Evolutionary conservation across 2,888 invertebrate species (phyloP).

Genomic region (Gnatocerus cornutus): DNA sequence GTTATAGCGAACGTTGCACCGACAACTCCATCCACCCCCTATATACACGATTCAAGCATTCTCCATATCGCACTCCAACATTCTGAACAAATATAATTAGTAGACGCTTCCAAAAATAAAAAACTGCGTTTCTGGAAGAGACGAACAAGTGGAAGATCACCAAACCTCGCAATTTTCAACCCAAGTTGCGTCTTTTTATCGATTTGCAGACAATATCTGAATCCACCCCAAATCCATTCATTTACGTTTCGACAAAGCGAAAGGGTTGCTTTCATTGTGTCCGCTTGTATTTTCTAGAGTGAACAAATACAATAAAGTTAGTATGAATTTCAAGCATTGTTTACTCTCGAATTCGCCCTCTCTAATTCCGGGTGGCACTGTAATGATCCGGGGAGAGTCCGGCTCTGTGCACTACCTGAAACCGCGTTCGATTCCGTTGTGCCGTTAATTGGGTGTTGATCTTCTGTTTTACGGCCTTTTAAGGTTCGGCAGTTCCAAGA

Average conservation of each 20-base stretch:
- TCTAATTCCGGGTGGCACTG: not conserved
- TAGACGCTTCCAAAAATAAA: conserved; percentile 50
- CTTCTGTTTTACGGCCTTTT: conserved; percentile 63
- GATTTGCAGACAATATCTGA: not conserved
- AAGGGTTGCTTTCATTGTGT: conserved; percentile 15
- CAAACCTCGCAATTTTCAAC: too few species aligned
- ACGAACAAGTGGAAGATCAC: not conserved
- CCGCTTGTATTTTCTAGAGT: conserved; percentile 51
- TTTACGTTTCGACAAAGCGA: conserved; percentile 20
- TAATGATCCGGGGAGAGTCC: conserved; percentile 3
- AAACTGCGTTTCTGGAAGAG: conserved; percentile 2
- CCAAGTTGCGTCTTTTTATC: conserved; percentile 3
- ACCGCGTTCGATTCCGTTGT: conserved; percentile 54
- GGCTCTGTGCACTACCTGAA: conserved; percentile 40
- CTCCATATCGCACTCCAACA: conserved; percentile 54
- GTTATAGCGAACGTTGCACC: conserved; percentile 57
- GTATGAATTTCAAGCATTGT: conserved; percentile 56
- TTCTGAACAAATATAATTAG: conserved; percentile 60
- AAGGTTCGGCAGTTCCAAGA: conserved; percentile 52
- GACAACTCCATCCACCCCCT: conserved; percentile 57
- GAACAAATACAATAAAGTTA: conserved; percentile 57
- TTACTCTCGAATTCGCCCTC: conserved; percentile 48
- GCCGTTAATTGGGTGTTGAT: conserved; percentile 66
- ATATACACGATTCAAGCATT: conserved; percentile 51
- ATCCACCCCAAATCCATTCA: conserved; percentile 11